Percentiles rank a stretch among this genome's conserved stretches.
Evolutionary conservation across 1,140 invertebrate genomes (phyloP).

Genomic region (Drosophila insularis): DNA sequence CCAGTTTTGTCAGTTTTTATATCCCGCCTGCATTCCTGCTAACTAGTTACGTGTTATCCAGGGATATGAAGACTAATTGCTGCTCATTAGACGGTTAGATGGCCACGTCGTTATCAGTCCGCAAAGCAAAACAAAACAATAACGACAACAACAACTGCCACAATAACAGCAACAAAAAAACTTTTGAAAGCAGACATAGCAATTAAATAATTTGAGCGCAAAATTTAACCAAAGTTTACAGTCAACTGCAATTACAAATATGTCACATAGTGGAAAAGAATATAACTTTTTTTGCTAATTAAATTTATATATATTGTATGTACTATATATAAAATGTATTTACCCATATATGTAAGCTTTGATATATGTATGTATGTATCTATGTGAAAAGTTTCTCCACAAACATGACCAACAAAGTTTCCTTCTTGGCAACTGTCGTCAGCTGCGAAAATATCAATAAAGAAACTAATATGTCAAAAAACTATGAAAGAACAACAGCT

Average conservation of each 20-base stretch:
- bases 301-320: slow-evolving; percentile 40
- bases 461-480: slow-evolving; percentile 72
- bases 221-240: neutral
- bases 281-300: slow-evolving; percentile 46
- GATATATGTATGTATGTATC: slow-evolving; percentile 16
- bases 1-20: neutral
- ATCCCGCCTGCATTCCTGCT: neutral
- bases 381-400: slow-evolving; percentile 54
- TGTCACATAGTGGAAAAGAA: neutral
- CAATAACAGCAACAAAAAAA: slow-evolving; percentile 15
- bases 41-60: neutral
- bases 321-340: neutral
- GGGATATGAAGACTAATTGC: slow-evolving; percentile 52
- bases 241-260: slow-evolving; percentile 32
- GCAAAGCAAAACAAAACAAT: slow-evolving; percentile 1
- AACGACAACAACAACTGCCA: neutral
- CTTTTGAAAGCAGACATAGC: slow-evolving; percentile 31
- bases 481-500: slow-evolving; percentile 41
- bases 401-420: slow-evolving; percentile 38
- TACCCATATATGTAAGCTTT: neutral
- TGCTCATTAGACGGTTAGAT: slow-evolving; percentile 41
- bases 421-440: slow-evolving; percentile 47
- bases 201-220: slow-evolving; percentile 42
- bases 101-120: slow-evolving; percentile 33
- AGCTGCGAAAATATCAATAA: slow-evolving; percentile 73